These are phyloP conservation scores for Tortrix viridana DNA, from an alignment of 2,888 invertebrate species.

Conservation along the genomic window DNA sequence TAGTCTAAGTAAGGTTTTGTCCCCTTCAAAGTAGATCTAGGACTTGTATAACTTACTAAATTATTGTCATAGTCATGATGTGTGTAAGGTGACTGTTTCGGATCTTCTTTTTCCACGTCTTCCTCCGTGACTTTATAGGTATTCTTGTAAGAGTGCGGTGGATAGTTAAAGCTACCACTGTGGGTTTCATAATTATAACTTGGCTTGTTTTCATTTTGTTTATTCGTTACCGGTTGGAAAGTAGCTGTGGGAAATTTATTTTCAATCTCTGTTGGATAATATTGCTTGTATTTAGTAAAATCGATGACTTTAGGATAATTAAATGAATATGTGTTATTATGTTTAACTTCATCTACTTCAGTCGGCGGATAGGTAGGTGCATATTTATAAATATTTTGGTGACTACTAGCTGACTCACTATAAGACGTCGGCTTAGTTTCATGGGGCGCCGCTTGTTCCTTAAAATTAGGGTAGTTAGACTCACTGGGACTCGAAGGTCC, in stretches of 20 bases:
- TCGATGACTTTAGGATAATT: slow-evolving; percentile 72
- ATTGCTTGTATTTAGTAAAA: slow-evolving; percentile 67
- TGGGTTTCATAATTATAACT: slow-evolving; percentile 45
- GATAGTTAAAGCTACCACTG: slow-evolving; percentile 49
- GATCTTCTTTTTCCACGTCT: slow-evolving; percentile 46
- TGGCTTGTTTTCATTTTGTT: slow-evolving; percentile 21
- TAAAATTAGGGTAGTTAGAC: slow-evolving; percentile 51
- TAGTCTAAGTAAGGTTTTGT: slow-evolving; percentile 51
- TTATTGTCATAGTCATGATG: slow-evolving; percentile 50
- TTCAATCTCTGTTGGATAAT: slow-evolving; percentile 63
- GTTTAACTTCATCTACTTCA: slow-evolving; percentile 53
- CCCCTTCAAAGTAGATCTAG: slow-evolving; percentile 49
- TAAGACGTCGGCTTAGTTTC: slow-evolving; percentile 52
- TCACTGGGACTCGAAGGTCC: slow-evolving; percentile 52
- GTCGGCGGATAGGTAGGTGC: slow-evolving; percentile 51
- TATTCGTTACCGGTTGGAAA: slow-evolving; percentile 45
- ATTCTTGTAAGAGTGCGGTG: slow-evolving; percentile 45
- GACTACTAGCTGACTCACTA: slow-evolving; percentile 52
- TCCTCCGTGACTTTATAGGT: slow-evolving; percentile 52
- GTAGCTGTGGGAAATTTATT: slow-evolving; percentile 54
- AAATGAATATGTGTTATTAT: slow-evolving; percentile 48
- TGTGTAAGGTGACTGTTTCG: slow-evolving; percentile 47
- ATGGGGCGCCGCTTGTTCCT: slow-evolving; percentile 49
- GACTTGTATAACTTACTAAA: slow-evolving; percentile 45
- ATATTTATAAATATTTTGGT: slow-evolving; percentile 52